Evolutionary conservation across 2,888 invertebrate species (phyloP).

Genomic region (Catocala nupta): DNA sequence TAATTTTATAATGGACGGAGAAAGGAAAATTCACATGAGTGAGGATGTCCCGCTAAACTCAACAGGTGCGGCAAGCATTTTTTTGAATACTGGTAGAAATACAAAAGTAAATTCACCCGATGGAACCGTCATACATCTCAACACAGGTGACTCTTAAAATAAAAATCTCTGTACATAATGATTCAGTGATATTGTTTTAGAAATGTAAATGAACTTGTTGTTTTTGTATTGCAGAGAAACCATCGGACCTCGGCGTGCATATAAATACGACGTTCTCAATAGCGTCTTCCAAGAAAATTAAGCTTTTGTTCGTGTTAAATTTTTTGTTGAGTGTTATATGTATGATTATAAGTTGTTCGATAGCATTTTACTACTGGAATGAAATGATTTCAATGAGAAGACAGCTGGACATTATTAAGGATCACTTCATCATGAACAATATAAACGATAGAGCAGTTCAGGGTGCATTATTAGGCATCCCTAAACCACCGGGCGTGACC

Average conservation of each 20-base stretch:
- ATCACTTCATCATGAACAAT: slow-evolving; percentile 71
- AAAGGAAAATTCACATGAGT: slow-evolving; percentile 76
- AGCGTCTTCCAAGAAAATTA: slow-evolving; percentile 85
- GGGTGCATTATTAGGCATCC: slow-evolving; percentile 66
- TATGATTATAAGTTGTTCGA: slow-evolving; percentile 75
- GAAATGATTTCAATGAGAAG: slow-evolving; percentile 77
- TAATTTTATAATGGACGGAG: slow-evolving; percentile 76
- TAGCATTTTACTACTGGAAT: slow-evolving; percentile 81
- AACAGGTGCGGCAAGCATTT: slow-evolving; percentile 80
- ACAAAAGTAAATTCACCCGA: slow-evolving; percentile 73
- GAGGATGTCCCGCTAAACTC: slow-evolving; percentile 80
- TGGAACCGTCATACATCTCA: slow-evolving; percentile 81
- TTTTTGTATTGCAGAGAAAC: slow-evolving; percentile 72
- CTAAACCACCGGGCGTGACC: slow-evolving; percentile 45
- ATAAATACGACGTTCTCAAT: slow-evolving; percentile 82
- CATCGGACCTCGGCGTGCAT: slow-evolving; percentile 80
- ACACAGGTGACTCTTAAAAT: slow-evolving; percentile 74
- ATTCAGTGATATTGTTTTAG: slow-evolving; percentile 2
- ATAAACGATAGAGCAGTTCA: slow-evolving; percentile 64
- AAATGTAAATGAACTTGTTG: slow-evolving; percentile 34
- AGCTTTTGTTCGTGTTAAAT: slow-evolving; percentile 78
- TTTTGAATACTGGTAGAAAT: slow-evolving; percentile 79
- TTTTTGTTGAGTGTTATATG: slow-evolving; percentile 78
- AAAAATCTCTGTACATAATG: neutral
- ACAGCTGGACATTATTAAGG: slow-evolving; percentile 74